Evolutionary conservation across 2,113 vertebrate species (phyloP), one percentile per base, ranked within the genome.

Genomic region (Odocoileus hemionus): DNA sequence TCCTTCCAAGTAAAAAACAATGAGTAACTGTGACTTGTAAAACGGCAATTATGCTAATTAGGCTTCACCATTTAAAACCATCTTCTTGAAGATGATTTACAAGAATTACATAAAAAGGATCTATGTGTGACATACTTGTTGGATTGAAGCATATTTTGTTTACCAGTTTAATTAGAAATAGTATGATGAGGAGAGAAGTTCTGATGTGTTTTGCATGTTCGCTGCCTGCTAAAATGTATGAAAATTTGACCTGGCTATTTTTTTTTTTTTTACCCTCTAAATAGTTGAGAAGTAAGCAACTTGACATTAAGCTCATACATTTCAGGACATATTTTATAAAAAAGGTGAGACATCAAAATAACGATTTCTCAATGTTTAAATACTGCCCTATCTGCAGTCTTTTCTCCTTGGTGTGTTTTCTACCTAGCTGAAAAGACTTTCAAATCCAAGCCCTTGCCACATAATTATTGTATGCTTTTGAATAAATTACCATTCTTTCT

Each of bases 11-110:
- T 98, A 98, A 98, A 98, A 92, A 87, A 93, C 28, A 96, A 96
- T 93, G 94, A 98, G 96, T 98, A 97, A 97, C 97, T 98, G 92
- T 96, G 98, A 97, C 98, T 98, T 98, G 98, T 98, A 98, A 98
- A 99, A 98, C 97, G 98, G 94, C 98, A 98, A 97, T 99, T 98
- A 98, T 98, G 87, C 97, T 98, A 98, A 98, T 98, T 98, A 98
- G 0, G 16, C 96, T 98, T 97, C 97, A 98, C 95, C 98, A 97
- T 98, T 99, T 98, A 98, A 98, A 98, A 95, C 95, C 93, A 97
- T 97, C 97, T 98, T 98, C 97, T 98, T 91, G 95, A 98, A 98
- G 92, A 98, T 98, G 94, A 98, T 98, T 98, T 98, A 97, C 89
- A 98, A 97, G 92, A 98, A 98, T 98, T 98, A 95, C 95, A 98